phyloP scores from a whole-genome alignment of 2,113 vertebrate species.

The Elanus axillaris region DNA sequence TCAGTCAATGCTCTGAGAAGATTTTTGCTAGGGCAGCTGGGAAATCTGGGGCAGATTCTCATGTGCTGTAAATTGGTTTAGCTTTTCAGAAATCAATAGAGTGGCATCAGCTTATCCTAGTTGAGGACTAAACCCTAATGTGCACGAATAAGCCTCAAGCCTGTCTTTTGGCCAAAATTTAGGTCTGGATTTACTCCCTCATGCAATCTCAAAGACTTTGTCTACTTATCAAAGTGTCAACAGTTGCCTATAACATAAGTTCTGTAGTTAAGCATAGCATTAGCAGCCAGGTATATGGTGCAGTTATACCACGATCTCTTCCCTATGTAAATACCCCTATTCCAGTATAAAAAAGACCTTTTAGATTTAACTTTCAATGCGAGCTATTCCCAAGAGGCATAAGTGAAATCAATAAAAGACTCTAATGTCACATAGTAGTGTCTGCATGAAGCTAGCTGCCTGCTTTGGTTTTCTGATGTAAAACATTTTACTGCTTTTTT shows the following conservation, averaged over 20 bases:
- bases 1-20: constrained; percentile 2
- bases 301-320: background rate
- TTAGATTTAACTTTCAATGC: background rate
- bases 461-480: background rate
- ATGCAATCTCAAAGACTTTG: background rate
- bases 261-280: background rate
- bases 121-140: background rate
- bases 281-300: background rate
- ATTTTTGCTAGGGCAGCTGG: constrained; percentile 46
- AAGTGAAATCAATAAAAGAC: background rate
- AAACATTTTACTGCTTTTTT: background rate
- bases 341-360: background rate
- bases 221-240: background rate
- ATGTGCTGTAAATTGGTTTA: constrained; percentile 37
- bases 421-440: background rate
- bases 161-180: background rate
- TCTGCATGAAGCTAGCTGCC: background rate
- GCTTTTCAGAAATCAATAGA: constrained; percentile 25
- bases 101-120: background rate
- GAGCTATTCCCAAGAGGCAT: background rate
- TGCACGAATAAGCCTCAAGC: background rate
- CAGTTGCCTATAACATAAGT: background rate
- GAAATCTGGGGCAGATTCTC: constrained; percentile 40
- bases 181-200: background rate
- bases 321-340: background rate